Percentiles rank a stretch among this genome's conserved stretches.
phyloP scores from a whole-genome alignment of 30 jellyfish, hydroid and myxozoan species.

The Hydractinia symbiolongicarpus region DNA sequence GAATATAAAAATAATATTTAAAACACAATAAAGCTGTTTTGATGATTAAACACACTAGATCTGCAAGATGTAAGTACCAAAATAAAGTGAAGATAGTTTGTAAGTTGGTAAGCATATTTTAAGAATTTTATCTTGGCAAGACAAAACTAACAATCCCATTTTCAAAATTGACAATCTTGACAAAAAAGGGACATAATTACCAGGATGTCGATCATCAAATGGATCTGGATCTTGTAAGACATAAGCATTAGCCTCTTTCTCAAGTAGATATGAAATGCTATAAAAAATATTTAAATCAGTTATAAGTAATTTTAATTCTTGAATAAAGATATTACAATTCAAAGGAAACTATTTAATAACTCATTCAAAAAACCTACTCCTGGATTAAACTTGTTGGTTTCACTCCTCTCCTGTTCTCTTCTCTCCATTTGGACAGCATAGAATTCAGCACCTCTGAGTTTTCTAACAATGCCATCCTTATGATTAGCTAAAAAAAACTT shows the following conservation, averaged over 20 bases:
- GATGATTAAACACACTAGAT: too few relatives aligned
- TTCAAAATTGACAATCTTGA: too few relatives aligned
- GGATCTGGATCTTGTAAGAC: conserved; percentile 78
- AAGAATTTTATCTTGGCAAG: too few relatives aligned
- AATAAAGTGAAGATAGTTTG: too few relatives aligned
- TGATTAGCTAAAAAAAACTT: not conserved
- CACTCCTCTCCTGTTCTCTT: not conserved
- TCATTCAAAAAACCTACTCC: not conserved
- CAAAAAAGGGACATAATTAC: conserved; percentile 23
- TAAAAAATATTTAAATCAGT: not conserved
- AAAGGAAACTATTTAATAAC: not conserved
- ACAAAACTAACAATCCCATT: too few relatives aligned
- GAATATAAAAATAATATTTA: not conserved
- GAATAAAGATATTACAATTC: not conserved
- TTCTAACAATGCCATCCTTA: conserved; percentile 16
- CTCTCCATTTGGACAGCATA: not conserved
- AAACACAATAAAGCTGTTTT: too few relatives aligned
- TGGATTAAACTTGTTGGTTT: not conserved
- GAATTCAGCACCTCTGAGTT: not conserved
- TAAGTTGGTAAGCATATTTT: too few relatives aligned
- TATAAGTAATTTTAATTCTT: not conserved
- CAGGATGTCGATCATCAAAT: conserved; percentile 81
- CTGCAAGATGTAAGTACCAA: too few relatives aligned
- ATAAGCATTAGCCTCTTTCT: conserved; percentile 50
- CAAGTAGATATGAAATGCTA: conserved; percentile 72